phyloP scores from a whole-genome alignment of 2,797 vertebrate species.

The Chaenodraco wilsoni region DNA sequence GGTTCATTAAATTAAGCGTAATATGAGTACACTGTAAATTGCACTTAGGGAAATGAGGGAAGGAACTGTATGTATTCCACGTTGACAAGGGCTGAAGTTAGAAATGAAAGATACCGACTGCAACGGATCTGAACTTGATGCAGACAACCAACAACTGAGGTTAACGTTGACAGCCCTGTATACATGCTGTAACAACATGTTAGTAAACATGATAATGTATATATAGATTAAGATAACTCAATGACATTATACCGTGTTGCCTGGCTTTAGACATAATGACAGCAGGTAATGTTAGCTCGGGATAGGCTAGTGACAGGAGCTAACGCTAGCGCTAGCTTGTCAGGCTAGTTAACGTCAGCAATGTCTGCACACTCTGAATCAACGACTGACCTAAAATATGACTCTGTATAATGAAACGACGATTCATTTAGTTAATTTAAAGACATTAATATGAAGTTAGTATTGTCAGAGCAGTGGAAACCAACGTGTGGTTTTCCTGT shows the following conservation, averaged over 20 bases:
- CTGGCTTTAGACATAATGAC: constrained; percentile 34
- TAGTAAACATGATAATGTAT: background rate
- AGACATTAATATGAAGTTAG: rapidly evolving
- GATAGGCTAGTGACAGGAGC: constrained; percentile 48
- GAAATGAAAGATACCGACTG: constrained; percentile 6
- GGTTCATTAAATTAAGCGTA: too few species aligned
- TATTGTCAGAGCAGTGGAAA: background rate
- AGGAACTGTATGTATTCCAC: constrained; percentile 32
- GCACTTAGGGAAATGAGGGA: background rate
- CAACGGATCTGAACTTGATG: constrained; percentile 5
- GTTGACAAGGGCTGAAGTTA: constrained; percentile 49
- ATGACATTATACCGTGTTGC: background rate
- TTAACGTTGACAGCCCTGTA: background rate
- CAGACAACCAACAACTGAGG: background rate
- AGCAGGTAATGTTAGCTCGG: constrained; percentile 48
- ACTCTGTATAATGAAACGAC: background rate
- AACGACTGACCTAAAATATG: background rate
- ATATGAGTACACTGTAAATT: rapidly evolving
- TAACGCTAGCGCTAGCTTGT: constrained; percentile 52
- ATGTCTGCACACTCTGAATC: constrained; percentile 25
- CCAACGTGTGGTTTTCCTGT: background rate
- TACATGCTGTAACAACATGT: background rate
- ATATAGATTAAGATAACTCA: rapidly evolving
- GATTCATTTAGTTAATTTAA: background rate
- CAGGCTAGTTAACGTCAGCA: constrained; percentile 69